Conservation (phyloP, 2,113 vertebrate species). For the Gorilla gorilla region DNA sequence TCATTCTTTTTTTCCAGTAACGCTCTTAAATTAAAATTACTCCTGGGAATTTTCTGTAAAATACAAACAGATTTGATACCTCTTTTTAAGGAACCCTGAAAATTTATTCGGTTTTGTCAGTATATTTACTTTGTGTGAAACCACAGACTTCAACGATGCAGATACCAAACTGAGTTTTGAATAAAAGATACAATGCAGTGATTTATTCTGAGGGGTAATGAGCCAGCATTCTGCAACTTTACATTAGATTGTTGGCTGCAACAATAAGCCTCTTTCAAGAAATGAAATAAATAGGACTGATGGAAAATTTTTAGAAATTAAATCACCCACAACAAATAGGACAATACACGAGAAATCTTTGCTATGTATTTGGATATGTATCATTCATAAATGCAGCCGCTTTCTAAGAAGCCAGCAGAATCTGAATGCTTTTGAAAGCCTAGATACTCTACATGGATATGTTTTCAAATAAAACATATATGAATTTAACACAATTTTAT, state of each 20-base stretch:
- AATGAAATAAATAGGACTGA: slow-evolving; percentile 44
- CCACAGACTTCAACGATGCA: not conserved
- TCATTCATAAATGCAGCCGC: not conserved
- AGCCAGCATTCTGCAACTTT: slow-evolving; percentile 46
- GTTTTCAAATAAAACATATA: slow-evolving; percentile 20
- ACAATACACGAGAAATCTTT: not conserved
- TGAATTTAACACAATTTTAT: not conserved
- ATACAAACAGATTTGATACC: not conserved
- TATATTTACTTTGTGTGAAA: slow-evolving; percentile 34
- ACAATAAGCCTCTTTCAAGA: slow-evolving; percentile 54
- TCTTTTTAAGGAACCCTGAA: not conserved
- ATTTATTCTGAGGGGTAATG: slow-evolving; percentile 42
- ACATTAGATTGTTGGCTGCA: slow-evolving; percentile 21
- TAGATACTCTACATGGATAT: not conserved
- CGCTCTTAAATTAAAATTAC: slow-evolving; percentile 43
- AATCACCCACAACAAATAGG: slow-evolving; percentile 8
- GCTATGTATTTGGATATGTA: not conserved
- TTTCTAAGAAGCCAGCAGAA: not conserved
- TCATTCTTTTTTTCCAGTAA: not conserved
- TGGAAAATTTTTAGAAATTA: slow-evolving; percentile 30
- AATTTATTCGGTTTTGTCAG: slow-evolving; percentile 28
- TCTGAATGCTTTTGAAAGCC: not conserved
- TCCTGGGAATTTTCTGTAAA: slow-evolving; percentile 26
- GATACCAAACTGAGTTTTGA: not conserved
- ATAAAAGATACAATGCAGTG: slow-evolving; percentile 42